phyloP scores from a whole-genome alignment of 2,113 vertebrate genomes.

The Bothrops jararaca region DNA sequence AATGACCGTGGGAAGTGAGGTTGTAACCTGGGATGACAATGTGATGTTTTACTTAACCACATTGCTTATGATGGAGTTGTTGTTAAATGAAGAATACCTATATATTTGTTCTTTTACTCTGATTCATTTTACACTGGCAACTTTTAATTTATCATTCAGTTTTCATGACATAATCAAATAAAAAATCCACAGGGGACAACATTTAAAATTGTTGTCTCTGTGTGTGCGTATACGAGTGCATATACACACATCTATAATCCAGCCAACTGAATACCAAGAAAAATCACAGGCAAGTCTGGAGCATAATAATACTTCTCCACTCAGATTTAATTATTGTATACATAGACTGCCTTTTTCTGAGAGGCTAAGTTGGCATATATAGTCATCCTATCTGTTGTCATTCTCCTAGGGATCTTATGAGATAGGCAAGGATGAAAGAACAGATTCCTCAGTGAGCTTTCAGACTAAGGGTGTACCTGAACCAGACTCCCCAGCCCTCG shows the following conservation, averaged over 20 bases:
- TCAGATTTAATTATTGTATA: background rate
- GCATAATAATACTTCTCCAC: background rate
- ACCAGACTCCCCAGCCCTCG: background rate
- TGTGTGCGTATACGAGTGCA: background rate
- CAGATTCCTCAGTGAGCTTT: background rate
- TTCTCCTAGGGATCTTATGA: background rate
- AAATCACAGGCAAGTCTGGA: background rate
- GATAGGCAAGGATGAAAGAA: background rate
- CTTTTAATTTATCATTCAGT: background rate
- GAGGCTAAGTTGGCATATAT: background rate
- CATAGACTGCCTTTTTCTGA: background rate
- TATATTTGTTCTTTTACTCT: background rate
- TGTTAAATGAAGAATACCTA: background rate
- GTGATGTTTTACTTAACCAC: background rate
- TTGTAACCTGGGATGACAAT: background rate
- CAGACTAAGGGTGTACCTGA: background rate
- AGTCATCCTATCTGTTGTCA: background rate
- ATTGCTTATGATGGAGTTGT: background rate
- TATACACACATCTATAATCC: background rate
- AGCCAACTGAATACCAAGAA: background rate
- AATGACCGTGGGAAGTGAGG: background rate
- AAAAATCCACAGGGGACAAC: background rate
- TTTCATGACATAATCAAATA: background rate
- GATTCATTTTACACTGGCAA: background rate
- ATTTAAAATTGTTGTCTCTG: background rate